Base-by-base conservation (phyloP, 2,113 vertebrate genomes). In the Scytalopus superciliaris region DNA sequence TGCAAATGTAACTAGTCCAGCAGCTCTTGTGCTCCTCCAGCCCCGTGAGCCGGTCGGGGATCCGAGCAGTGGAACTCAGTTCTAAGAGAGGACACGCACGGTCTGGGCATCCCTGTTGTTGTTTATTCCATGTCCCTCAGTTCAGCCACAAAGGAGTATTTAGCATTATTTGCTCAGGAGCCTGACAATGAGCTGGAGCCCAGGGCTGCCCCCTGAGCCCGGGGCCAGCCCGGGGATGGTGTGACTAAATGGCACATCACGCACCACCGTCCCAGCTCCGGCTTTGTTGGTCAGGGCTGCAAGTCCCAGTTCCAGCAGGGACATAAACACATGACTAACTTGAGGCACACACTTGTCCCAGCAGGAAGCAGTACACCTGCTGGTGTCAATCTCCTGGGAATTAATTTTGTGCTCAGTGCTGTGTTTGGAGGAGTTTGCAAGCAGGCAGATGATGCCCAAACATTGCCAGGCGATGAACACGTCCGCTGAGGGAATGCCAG, bases 321-420 rank as follows among this genome's bases (percentile, higher is more conserved):
- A 68, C 91, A 87, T 37, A 84, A 96, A 87, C 52, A 89, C 66
- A 66, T 79, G 91, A 92, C 33, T 92, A 82, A 84, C 55, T 42
- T 3, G 30, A 89, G 85, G 74, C 37, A 68, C 49, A 70, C 5
- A 3, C 37, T 92, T 81, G 23, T 18, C 57, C 90, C 69, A 37
- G 57, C 77, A 95, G 77, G 76, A 64, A 91, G 84, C 25, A 57
- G 27, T 3, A n/a, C 42, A 3, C 55, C 85, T 91, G 40, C 73
- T 64, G 67, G 35, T 91, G 89, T 79, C 77, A 68, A 2, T 42
- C 84, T 84, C 60, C 44, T 0, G 7, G 55, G 44, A 94, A 68
- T 84, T 78, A 84, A 91, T 92, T 85, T 57, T 47, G 68, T 35
- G 50, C 83, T 74, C 50, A 2, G 74, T 40, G 62, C 78, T 50